These are phyloP conservation scores for Eristalis tenax DNA, from an alignment of 2,888 invertebrate species.

Conservation along the genomic window DNA sequence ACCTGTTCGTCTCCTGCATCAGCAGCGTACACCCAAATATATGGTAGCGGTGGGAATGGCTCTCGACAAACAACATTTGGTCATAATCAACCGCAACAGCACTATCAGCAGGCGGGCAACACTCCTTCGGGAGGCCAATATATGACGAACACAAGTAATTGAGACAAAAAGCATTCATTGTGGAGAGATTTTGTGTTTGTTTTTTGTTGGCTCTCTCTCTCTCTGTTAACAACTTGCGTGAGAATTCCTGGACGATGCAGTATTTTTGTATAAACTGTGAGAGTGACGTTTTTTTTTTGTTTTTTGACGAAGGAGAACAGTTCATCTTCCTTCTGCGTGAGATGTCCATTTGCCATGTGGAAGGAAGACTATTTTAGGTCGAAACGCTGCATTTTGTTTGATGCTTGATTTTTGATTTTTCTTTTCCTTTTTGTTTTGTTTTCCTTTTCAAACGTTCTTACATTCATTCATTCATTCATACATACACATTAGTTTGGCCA, in stretches of 20 bases:
- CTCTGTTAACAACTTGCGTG: constrained; percentile 35
- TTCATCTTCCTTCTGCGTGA: constrained; percentile 59
- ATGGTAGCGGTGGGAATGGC: constrained; percentile 72
- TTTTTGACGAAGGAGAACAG: constrained; percentile 35
- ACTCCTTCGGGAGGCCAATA: constrained; percentile 64
- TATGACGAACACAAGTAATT: constrained; percentile 74
- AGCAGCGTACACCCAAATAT: constrained; percentile 72
- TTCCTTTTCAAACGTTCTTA: constrained; percentile 55
- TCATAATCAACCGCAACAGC: constrained; percentile 51
- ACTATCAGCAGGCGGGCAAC: constrained; percentile 48
- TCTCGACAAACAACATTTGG: constrained; percentile 64
- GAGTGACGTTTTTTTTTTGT: constrained; percentile 3
- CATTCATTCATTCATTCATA: constrained; percentile 69
- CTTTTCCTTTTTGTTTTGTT: constrained; percentile 7
- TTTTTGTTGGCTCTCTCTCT: constrained; percentile 53
- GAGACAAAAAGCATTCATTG: constrained; percentile 43
- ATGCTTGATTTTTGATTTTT: constrained; percentile 58
- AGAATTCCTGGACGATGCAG: constrained; percentile 29
- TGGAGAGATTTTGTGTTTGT: constrained; percentile 59
- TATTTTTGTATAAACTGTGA: constrained; percentile 31
- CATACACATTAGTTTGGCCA: neutral
- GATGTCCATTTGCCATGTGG: constrained; percentile 36
- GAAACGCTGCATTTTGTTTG: constrained; percentile 73
- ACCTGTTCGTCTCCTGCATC: constrained; percentile 77
- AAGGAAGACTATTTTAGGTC: constrained; percentile 61